These are phyloP conservation scores for Rhogogaster chlorosoma DNA, from an alignment of 2,888 invertebrate genomes.

Conservation along the genomic window DNA sequence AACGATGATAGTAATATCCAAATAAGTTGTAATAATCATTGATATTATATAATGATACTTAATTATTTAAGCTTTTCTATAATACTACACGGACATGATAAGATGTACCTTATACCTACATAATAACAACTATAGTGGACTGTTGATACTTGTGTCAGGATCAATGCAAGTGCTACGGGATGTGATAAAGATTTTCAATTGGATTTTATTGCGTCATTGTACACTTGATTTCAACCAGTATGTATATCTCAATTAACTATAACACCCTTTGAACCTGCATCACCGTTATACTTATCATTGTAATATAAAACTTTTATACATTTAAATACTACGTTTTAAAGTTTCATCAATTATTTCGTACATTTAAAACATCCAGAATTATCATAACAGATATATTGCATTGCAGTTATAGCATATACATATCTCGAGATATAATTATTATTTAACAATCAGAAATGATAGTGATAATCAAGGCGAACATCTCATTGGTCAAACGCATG, in stretches of 20 bases:
- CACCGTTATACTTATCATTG: slow-evolving; percentile 19
- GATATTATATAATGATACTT: slow-evolving; percentile 43
- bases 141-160: slow-evolving; percentile 20
- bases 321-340: neutral
- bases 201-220: slow-evolving; percentile 7
- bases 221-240: neutral
- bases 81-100: slow-evolving; percentile 22
- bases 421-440: neutral
- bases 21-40: slow-evolving; percentile 35
- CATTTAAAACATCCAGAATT: neutral
- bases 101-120: slow-evolving; percentile 8
- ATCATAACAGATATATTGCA: neutral
- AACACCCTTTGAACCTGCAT: neutral
- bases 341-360: slow-evolving; percentile 17
- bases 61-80: slow-evolving; percentile 45
- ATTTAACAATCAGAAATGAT: neutral
- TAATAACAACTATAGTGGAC: neutral
- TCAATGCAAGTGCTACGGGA: slow-evolving; percentile 8
- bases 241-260: neutral
- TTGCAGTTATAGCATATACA: neutral
- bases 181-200: slow-evolving; percentile 26
- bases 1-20: slow-evolving; percentile 1
- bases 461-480: neutral
- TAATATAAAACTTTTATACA: slow-evolving; percentile 21
- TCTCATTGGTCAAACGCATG: neutral